These are phyloP conservation scores for Cynaeus angustus DNA, from an alignment of 2,888 invertebrate species.

Conservation along the genomic window DNA sequence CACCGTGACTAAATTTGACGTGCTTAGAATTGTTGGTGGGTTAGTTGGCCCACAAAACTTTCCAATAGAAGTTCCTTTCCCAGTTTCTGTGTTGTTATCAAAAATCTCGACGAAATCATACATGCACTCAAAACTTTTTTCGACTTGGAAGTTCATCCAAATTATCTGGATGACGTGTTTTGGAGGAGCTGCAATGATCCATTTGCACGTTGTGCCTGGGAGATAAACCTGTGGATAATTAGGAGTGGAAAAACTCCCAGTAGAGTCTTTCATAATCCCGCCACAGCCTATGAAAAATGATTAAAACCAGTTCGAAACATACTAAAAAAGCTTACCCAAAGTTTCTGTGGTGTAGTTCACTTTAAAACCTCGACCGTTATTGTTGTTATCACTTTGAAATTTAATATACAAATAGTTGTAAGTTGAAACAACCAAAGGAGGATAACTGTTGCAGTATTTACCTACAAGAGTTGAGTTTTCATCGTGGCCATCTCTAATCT, in stretches of 20 bases:
- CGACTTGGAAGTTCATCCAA: conserved; percentile 83
- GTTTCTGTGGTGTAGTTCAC: conserved; percentile 80
- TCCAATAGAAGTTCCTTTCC: conserved; percentile 70
- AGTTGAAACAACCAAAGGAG: conserved; percentile 79
- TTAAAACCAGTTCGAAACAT: no score
- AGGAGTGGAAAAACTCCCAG: conserved; percentile 81
- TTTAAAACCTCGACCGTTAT: conserved; percentile 80
- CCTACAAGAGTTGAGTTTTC: conserved; percentile 79
- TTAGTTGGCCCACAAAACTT: conserved; percentile 79
- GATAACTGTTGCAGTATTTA: conserved; percentile 78
- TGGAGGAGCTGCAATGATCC: conserved; percentile 84
- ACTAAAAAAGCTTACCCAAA: conserved; percentile 51
- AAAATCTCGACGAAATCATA: conserved; percentile 81
- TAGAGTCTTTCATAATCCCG: conserved; percentile 63
- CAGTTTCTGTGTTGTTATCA: conserved; percentile 75
- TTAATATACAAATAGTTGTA: conserved; percentile 83
- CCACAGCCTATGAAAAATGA: conserved; percentile 67
- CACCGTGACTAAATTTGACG: conserved; percentile 81
- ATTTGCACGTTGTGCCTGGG: conserved; percentile 77
- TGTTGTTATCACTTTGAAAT: conserved; percentile 77
- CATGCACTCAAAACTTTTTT: conserved; percentile 73
- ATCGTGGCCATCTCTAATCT: conserved; percentile 83
- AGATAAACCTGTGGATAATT: conserved; percentile 72
- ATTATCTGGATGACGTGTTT: conserved; percentile 81
- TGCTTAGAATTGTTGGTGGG: conserved; percentile 81